Percentiles rank a stretch among this genome's conserved stretches.
Conservation (phyloP, 2,888 invertebrate species). For the Seira musarum region DNA sequence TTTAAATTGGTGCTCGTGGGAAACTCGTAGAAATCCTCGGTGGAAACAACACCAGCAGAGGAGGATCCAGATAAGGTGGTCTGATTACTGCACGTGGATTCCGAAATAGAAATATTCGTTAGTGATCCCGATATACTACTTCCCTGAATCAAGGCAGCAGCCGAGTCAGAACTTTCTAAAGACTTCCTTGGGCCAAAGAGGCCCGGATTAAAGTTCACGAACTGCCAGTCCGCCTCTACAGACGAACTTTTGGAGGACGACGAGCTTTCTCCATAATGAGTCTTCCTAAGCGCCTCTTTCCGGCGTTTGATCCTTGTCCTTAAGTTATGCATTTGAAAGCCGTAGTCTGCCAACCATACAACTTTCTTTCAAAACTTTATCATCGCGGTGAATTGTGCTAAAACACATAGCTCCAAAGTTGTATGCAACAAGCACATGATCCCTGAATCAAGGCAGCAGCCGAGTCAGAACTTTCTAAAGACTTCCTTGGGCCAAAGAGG, state of each 20-base stretch:
- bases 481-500: constrained; percentile 67
- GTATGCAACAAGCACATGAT: too few relatives aligned
- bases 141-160: neutral
- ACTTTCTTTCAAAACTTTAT: too few relatives aligned
- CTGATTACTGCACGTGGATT: neutral
- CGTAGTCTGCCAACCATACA: constrained; percentile 72
- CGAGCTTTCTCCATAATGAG: too few relatives aligned
- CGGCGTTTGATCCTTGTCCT: constrained; percentile 72
- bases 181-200: constrained; percentile 67
- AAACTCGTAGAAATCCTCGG: constrained; percentile 69
- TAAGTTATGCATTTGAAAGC: constrained; percentile 72
- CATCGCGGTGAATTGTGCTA: too few relatives aligned
- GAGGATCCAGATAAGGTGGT: neutral
- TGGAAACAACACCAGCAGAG: constrained; percentile 35
- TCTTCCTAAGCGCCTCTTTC: constrained; percentile 69
- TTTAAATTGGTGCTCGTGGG: constrained; percentile 69
- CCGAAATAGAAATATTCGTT: constrained; percentile 27
- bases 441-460: neutral
- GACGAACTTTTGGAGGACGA: constrained; percentile 66
- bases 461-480: constrained; percentile 40
- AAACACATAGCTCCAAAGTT: too few relatives aligned
- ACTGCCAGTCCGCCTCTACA: constrained; percentile 72
- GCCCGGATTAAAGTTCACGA: constrained; percentile 72
- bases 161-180: constrained; percentile 41
- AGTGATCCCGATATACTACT: constrained; percentile 39